These are phyloP conservation scores for Heteromurus nitidus DNA, from an alignment of 2,888 invertebrate species.

Conservation along the genomic window DNA sequence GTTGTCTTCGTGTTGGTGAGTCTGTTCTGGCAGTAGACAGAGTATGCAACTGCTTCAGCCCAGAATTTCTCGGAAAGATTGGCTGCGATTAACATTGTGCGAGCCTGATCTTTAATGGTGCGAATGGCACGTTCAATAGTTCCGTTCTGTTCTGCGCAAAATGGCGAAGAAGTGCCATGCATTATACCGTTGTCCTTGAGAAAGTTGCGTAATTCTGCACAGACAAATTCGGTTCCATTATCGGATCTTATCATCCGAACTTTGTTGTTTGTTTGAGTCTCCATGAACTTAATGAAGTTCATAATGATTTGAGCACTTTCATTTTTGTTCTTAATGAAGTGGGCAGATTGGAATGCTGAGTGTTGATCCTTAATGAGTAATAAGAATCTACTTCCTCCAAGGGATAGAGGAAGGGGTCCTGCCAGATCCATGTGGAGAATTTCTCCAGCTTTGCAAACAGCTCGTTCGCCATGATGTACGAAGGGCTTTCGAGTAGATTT, in stretches of 20 bases:
- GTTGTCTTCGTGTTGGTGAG: conserved; percentile 69
- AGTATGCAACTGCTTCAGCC: conserved; percentile 74
- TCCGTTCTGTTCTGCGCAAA: conserved; percentile 75
- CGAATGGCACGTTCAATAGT: conserved; percentile 74
- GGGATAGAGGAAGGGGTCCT: background rate
- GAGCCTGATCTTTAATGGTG: conserved; percentile 74
- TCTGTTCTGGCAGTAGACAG: conserved; percentile 74
- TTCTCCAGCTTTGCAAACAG: background rate
- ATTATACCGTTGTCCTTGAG: conserved; percentile 73
- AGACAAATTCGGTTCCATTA: conserved; percentile 56
- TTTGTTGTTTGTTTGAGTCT: conserved; percentile 48
- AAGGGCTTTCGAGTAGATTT: background rate
- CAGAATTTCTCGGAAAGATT: conserved; percentile 73
- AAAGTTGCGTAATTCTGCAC: conserved; percentile 68
- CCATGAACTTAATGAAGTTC: conserved; percentile 24
- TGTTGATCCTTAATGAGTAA: background rate
- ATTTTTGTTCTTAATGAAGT: conserved; percentile 44
- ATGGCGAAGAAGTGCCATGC: conserved; percentile 74
- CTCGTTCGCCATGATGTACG: background rate
- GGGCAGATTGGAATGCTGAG: background rate
- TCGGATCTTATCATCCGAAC: conserved; percentile 47
- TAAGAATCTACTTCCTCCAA: background rate
- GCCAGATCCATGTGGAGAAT: background rate
- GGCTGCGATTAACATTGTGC: conserved; percentile 74
- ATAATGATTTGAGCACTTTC: conserved; percentile 19